These are phyloP conservation scores for Pitta sordida DNA, from an alignment of 2,113 vertebrate genomes.

Conservation along the genomic window DNA sequence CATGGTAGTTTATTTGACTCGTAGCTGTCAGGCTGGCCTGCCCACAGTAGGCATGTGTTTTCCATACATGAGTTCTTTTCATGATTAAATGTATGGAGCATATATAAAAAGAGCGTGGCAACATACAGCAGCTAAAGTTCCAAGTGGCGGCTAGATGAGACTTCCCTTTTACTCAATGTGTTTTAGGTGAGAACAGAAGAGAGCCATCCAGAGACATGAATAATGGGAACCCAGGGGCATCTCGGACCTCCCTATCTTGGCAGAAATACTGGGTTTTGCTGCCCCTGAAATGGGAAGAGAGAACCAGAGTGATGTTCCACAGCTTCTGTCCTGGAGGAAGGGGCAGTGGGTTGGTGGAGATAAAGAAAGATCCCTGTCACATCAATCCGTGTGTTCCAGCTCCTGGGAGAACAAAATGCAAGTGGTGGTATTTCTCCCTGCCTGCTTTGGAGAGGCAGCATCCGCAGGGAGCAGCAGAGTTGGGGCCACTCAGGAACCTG, in stretches of 20 bases:
- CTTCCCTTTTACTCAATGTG: background rate
- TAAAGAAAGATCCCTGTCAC: background rate
- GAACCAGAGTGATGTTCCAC: background rate
- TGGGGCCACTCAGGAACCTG: background rate
- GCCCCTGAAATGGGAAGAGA: background rate
- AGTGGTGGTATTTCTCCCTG: background rate
- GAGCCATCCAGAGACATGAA: background rate
- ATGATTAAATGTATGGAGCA: slow-evolving; percentile 7
- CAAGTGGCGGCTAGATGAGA: background rate
- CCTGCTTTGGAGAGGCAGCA: background rate
- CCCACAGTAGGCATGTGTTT: slow-evolving; percentile 34
- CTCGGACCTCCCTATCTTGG: background rate
- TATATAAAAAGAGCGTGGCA: background rate
- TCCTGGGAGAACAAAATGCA: background rate
- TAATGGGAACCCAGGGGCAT: background rate
- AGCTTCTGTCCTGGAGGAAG: background rate
- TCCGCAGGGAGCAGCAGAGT: background rate
- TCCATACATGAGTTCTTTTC: slow-evolving; percentile 14
- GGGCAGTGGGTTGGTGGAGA: background rate
- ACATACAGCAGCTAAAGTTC: background rate
- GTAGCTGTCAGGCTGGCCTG: background rate
- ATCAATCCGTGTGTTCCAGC: background rate
- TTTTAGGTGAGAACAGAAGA: background rate
- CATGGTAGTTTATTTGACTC: background rate
- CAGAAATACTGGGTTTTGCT: background rate